phyloP scores from a whole-genome alignment of 2,797 vertebrate species.

The Spinus olivaceus region DNA sequence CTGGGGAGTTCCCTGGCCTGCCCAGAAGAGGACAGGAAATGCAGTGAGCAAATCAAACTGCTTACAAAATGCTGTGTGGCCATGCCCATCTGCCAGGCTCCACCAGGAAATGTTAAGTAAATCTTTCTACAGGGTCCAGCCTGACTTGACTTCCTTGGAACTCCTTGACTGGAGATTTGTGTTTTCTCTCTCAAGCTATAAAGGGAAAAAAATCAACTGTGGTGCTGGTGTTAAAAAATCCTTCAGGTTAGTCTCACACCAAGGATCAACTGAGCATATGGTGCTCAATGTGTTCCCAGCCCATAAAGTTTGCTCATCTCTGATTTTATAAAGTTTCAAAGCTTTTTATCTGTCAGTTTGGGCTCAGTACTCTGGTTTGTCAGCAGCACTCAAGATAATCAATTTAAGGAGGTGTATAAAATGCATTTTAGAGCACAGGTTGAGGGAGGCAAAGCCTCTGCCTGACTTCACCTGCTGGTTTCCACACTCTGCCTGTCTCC shows the following conservation, averaged over 20 bases:
- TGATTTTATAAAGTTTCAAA: not conserved
- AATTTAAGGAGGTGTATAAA: not conserved
- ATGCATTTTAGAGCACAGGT: not conserved
- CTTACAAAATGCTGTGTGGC: not conserved
- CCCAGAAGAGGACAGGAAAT: conserved; percentile 13
- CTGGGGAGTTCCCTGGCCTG: not conserved
- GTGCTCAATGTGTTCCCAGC: not conserved
- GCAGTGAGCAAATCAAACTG: not conserved
- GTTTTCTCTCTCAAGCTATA: not conserved
- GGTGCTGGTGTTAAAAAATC: not conserved
- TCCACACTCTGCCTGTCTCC: not conserved
- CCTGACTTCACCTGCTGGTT: not conserved
- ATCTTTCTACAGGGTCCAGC: not conserved
- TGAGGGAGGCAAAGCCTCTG: not conserved
- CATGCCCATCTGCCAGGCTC: not conserved
- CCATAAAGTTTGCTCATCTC: not conserved
- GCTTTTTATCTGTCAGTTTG: not conserved
- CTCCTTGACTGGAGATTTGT: not conserved
- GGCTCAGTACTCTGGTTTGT: not conserved
- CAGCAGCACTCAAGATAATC: not conserved
- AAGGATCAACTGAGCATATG: not conserved
- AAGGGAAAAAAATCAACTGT: not conserved
- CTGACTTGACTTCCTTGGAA: not conserved
- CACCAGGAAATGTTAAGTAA: not conserved
- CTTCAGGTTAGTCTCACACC: not conserved